Percentiles rank a stretch among this genome's conserved stretches.
Conservation (phyloP, 2,797 vertebrate species). For the Enteromius anoplus region DNA sequence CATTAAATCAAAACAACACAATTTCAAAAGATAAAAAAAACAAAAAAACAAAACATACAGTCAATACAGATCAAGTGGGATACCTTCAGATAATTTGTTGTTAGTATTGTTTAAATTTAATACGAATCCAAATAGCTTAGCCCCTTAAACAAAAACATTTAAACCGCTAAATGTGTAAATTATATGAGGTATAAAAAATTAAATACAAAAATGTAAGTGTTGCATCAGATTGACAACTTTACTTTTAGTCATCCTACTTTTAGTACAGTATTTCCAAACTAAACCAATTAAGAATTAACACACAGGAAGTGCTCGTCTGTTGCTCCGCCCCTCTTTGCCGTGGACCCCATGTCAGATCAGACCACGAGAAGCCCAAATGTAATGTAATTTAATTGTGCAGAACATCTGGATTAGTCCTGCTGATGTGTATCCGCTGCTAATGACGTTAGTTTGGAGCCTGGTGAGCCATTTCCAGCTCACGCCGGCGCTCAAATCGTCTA, state of each 20-base stretch:
- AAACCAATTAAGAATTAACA: not conserved
- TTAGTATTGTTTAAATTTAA: not conserved
- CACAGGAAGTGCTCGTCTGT: not conserved
- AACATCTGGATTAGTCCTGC: slow-evolving; percentile 71
- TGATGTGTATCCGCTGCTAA: slow-evolving; percentile 72
- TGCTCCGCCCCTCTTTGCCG: slow-evolving; percentile 52
- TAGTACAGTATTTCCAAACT: not conserved
- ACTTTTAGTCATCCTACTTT: not conserved
- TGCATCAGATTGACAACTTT: not conserved
- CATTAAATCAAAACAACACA: not conserved
- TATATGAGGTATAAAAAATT: too few species aligned
- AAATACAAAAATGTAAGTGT: not conserved
- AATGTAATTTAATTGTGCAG: slow-evolving; percentile 73
- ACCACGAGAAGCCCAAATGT: slow-evolving; percentile 67
- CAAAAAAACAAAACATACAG: not conserved
- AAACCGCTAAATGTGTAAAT: not conserved
- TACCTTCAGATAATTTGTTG: not conserved
- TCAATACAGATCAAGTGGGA: not conserved
- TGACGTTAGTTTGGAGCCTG: slow-evolving; percentile 76
- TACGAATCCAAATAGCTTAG: not conserved
- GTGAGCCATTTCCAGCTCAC: slow-evolving; percentile 69
- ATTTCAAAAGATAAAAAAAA: not conserved
- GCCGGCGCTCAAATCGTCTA: slow-evolving; percentile 61
- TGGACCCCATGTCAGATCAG: slow-evolving; percentile 63
- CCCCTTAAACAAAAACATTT: not conserved